These are phyloP conservation scores for Drosophila hamatofila DNA, from an alignment of 2,888 invertebrate genomes.

Conservation along the genomic window DNA sequence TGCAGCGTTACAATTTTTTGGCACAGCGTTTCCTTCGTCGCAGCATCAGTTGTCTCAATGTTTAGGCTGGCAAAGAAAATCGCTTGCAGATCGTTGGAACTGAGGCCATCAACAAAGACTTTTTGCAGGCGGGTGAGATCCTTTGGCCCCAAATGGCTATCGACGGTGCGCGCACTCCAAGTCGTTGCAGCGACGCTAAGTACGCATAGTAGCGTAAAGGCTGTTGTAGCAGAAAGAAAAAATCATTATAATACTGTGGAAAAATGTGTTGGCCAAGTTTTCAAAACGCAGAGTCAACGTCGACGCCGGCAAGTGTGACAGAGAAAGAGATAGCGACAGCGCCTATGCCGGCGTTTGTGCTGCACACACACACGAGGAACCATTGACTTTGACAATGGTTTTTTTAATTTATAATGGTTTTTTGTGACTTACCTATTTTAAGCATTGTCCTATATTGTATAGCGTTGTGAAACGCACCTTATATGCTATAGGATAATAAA, in stretches of 20 bases:
- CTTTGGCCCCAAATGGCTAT: conserved; percentile 79
- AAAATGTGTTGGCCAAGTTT: conserved; percentile 6
- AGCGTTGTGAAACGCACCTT: conserved; percentile 61
- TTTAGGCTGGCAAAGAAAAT: conserved; percentile 92
- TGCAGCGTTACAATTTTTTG: conserved; percentile 83
- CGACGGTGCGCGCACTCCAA: conserved; percentile 79
- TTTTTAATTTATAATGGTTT: neutral
- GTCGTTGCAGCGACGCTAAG: conserved; percentile 50
- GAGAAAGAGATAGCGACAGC: conserved; percentile 38
- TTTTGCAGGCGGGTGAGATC: conserved; percentile 84
- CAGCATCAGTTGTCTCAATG: conserved; percentile 88
- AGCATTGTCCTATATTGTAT: conserved; percentile 62
- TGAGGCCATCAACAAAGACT: conserved; percentile 85
- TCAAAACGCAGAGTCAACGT: conserved; percentile 4
- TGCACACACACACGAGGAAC: conserved; percentile 17
- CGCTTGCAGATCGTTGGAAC: conserved; percentile 88
- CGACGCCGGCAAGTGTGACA: conserved; percentile 52
- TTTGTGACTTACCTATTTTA: conserved; percentile 52
- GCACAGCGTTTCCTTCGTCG: conserved; percentile 86
- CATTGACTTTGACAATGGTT: neutral
- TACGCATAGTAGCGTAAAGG: conserved; percentile 56
- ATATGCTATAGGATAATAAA: conserved; percentile 63
- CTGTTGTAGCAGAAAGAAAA: conserved; percentile 26
- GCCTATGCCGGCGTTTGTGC: conserved; percentile 60
- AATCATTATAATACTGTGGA: neutral